Percentiles rank a stretch among this genome's conserved stretches.
phyloP scores from a whole-genome alignment of 2,888 invertebrate genomes.

The Frankliniella fusca region DNA sequence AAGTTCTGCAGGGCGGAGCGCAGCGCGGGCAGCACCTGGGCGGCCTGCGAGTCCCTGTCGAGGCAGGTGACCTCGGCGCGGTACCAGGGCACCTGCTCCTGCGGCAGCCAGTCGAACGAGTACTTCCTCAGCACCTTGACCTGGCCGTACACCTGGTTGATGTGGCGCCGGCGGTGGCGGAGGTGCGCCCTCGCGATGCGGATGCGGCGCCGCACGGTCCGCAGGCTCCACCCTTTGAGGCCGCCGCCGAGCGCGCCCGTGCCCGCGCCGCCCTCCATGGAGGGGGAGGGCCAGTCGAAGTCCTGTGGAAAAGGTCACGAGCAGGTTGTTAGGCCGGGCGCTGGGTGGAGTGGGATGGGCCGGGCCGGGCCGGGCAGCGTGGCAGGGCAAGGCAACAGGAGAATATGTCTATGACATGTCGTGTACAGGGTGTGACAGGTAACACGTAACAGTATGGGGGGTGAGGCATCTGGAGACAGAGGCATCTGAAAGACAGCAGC shows the following conservation, averaged over 20 bases:
- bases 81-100: slow-evolving; percentile 48
- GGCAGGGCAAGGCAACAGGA: no score
- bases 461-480: no score
- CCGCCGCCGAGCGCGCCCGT: slow-evolving; percentile 42
- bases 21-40: slow-evolving; percentile 55
- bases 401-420: no score
- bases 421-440: no score
- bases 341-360: no score
- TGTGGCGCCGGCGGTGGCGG: slow-evolving; percentile 44
- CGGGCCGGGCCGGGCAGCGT: no score
- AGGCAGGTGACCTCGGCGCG: slow-evolving; percentile 46
- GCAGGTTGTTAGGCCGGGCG: not conserved
- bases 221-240: slow-evolving; percentile 39
- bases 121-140: slow-evolving; percentile 40
- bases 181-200: slow-evolving; percentile 47
- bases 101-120: slow-evolving; percentile 49
- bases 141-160: slow-evolving; percentile 44
- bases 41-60: slow-evolving; percentile 50
- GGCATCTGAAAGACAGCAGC: no score
- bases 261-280: slow-evolving; percentile 8
- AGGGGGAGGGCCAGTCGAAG: not conserved
- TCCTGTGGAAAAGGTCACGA: not conserved
- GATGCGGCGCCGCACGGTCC: slow-evolving; percentile 46
- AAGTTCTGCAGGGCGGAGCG: slow-evolving; percentile 54
- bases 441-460: no score